A percentile compares a stretch with the other conserved stretches of the same genome.
These are phyloP conservation scores for Crenuchus spilurus DNA, from an alignment of 2,797 vertebrate species.

Conservation along the genomic window DNA sequence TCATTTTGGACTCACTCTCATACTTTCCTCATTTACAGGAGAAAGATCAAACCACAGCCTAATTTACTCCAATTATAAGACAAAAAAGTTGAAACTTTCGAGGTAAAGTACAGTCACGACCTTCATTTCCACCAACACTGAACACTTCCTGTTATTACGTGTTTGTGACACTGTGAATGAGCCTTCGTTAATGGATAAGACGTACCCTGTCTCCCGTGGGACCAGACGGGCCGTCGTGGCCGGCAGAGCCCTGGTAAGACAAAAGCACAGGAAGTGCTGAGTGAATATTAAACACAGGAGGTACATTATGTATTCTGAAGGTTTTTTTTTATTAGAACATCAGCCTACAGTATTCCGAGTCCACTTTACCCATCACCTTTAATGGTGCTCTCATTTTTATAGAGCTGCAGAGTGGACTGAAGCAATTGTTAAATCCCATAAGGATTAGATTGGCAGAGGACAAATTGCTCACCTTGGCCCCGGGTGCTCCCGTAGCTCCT, in stretches of 20 bases:
- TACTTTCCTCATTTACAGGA: too few relatives aligned
- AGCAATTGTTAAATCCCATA: not conserved
- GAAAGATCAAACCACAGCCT: not conserved
- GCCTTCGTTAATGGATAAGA: slow-evolving; percentile 13
- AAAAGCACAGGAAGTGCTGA: slow-evolving; percentile 30
- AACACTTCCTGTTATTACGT: not conserved
- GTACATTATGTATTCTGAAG: not conserved
- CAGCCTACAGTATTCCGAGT: not conserved
- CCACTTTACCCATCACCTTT: slow-evolving; percentile 4
- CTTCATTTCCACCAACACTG: not conserved
- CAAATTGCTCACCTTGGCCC: slow-evolving; percentile 81
- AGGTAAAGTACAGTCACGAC: not conserved
- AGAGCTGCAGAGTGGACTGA: slow-evolving; percentile 3
- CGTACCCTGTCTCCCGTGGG: slow-evolving; percentile 84
- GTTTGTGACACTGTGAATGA: slow-evolving; percentile 29
- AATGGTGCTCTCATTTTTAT: slow-evolving; percentile 10
- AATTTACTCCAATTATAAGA: not conserved
- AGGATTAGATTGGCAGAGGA: not conserved
- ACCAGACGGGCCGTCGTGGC: slow-evolving; percentile 85
- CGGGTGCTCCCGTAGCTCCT: slow-evolving; percentile 87
- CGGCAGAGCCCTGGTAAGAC: slow-evolving; percentile 81
- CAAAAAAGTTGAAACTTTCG: not conserved
- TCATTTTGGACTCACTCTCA: too few relatives aligned
- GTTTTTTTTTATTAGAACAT: slow-evolving; percentile 1
- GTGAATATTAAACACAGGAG: slow-evolving; percentile 28